Percentiles rank a stretch among this genome's conserved stretches.
Evolutionary conservation across 2,797 vertebrate genomes (phyloP).

Genomic region (Myotis planiceps): DNA sequence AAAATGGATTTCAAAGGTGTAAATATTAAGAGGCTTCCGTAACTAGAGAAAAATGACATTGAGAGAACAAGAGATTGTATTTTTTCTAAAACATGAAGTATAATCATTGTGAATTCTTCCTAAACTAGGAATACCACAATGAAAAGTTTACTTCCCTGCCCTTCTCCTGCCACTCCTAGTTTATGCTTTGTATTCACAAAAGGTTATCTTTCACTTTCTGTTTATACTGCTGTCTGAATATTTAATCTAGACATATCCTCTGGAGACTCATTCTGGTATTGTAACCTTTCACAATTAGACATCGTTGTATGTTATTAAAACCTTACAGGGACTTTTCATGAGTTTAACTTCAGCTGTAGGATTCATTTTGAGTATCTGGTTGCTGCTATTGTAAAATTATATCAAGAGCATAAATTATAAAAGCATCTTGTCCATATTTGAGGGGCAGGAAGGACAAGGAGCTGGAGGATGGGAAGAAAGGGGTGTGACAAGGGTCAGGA

Average conservation of each 20-base stretch:
- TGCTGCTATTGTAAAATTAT: conserved; percentile 2
- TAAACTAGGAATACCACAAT: neutral
- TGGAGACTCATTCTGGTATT: conserved; percentile 34
- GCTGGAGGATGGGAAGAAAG: too few species aligned
- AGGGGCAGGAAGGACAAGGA: neutral
- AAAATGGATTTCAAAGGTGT: conserved; percentile 23
- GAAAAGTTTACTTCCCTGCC: neutral
- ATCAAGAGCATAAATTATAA: neutral
- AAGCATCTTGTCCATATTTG: neutral
- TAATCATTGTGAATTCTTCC: neutral
- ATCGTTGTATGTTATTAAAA: conserved; percentile 22
- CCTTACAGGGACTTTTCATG: neutral
- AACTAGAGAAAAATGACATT: neutral
- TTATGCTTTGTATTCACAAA: neutral
- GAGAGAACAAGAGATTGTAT: neutral
- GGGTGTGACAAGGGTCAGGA: neutral
- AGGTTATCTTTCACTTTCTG: conserved; percentile 42
- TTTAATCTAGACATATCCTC: conserved; percentile 71
- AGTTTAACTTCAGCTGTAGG: conserved; percentile 11
- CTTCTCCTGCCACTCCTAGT: fast-evolving
- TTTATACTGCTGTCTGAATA: conserved; percentile 68
- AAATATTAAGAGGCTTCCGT: neutral
- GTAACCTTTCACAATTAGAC: conserved; percentile 48
- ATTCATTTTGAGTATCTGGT: neutral
- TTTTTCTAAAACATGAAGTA: neutral